phyloP scores from a whole-genome alignment of 2,888 invertebrate genomes.

The Rugalucina vietnamica region DNA sequence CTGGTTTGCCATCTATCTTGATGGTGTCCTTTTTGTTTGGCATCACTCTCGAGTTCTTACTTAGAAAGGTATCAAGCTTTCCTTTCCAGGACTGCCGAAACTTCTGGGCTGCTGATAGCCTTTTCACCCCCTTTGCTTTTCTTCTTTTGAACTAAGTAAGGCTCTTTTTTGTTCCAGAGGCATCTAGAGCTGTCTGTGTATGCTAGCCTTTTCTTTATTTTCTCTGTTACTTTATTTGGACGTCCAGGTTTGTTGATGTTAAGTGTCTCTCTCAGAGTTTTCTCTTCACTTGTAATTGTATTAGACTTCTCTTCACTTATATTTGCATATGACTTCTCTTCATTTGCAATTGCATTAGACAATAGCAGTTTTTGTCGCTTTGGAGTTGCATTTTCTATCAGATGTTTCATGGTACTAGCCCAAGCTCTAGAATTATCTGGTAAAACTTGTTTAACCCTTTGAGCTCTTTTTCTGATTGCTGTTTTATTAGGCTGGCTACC shows the following conservation, averaged over 20 bases:
- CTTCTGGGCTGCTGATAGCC: background rate
- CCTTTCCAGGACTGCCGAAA: constrained; percentile 10
- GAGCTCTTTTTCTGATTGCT: constrained; percentile 19
- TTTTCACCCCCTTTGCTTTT: background rate
- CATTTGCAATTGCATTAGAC: too few species aligned
- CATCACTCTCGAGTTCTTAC: constrained; percentile 14
- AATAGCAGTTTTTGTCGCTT: background rate
- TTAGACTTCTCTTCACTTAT: background rate
- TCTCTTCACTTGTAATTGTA: background rate
- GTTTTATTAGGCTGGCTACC: background rate
- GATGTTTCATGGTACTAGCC: constrained; percentile 24
- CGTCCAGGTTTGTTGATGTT: constrained; percentile 19
- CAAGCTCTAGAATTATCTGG: constrained; percentile 5
- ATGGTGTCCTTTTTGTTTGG: constrained; percentile 21
- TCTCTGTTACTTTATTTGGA: background rate
- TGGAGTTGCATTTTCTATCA: constrained; percentile 26
- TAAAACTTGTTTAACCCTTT: background rate
- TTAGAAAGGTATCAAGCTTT: background rate
- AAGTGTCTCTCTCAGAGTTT: background rate
- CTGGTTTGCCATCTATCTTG: constrained; percentile 9
- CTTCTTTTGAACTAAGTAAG: constrained; percentile 7
- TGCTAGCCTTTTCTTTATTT: constrained; percentile 30
- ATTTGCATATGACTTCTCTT: background rate
- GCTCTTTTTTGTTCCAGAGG: constrained; percentile 9
- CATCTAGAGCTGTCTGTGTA: background rate